Evolutionary conservation across 2,797 vertebrate genomes (phyloP).

Genomic region (Notoglanidium macrostoma): DNA sequence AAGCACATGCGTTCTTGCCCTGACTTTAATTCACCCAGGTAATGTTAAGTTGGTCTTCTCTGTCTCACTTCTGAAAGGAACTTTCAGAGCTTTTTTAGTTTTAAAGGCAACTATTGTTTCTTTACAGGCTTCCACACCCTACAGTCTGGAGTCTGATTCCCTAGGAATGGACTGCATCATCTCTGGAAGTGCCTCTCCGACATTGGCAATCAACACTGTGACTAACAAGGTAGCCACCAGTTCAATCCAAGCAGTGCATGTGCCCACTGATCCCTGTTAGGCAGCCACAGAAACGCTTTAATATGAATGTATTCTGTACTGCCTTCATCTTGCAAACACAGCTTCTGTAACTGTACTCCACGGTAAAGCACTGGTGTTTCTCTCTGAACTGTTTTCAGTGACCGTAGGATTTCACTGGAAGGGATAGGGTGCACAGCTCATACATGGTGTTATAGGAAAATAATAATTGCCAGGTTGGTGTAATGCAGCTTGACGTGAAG

Average conservation of each 20-base stretch:
- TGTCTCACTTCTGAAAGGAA: not conserved
- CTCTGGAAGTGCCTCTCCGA: conserved; percentile 96
- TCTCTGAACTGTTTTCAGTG: not conserved
- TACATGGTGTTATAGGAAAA: not conserved
- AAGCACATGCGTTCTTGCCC: not conserved
- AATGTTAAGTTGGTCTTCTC: conserved; percentile 38
- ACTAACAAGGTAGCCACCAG: conserved; percentile 88
- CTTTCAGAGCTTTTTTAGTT: not conserved
- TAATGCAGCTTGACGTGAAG: not conserved
- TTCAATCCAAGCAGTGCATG: not conserved
- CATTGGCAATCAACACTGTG: conserved; percentile 97
- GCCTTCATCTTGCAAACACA: not conserved
- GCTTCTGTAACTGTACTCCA: not conserved
- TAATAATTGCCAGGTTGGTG: not conserved
- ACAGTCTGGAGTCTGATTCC: conserved; percentile 93
- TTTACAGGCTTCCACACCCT: conserved; percentile 87
- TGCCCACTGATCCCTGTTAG: not conserved
- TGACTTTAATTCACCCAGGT: conserved; percentile 27
- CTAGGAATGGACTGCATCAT: conserved; percentile 97
- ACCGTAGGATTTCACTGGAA: not conserved
- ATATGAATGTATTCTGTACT: not conserved
- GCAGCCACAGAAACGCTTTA: not conserved
- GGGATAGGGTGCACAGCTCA: not conserved
- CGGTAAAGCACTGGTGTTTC: not conserved
- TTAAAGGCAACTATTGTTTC: not conserved